Base-by-base conservation (phyloP, 2,888 invertebrate species). In the Osmoderma eremita region DNA sequence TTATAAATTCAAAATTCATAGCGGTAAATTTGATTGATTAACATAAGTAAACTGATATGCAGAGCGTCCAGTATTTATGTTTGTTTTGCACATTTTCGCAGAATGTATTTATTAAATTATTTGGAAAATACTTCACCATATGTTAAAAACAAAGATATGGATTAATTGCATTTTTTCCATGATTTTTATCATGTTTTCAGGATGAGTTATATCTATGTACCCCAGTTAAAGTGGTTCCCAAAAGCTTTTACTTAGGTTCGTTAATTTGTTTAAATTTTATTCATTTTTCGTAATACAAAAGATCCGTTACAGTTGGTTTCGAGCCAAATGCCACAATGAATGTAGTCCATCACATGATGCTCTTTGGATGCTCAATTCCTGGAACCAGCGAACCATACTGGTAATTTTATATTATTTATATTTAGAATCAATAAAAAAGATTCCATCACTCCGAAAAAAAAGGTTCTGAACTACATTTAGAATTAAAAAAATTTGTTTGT, bases 131-230 rank as follows among this genome's bases (percentile, higher is more conserved):
- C 1, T 30, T 30, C 10, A 6, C 30, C 30, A 30, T 30, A 30
- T 30, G 30, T 30, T 30, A 22, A 61, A 61, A 4, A 45, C 13
- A 24, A 45, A 12, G 24, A 20, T 42, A 42, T 61, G 61, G 10
- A 30, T 5, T 30, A 30, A 30, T 30, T 30, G 10, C 30, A n/a
- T n/a, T n/a, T n/a, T 30, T 8, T 3, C 3, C 5, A 24, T 24
- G 3, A 24, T 24, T 24, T 22, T 20, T 53, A 15, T 54, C 42
- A 39, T 63, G 36, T 71, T 90, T 90, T 70, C 85, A 97, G 96
- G 91, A 93, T 75, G 97, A 97, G 80, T 84, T 94, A 10, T 97
- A 97, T 79, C 83, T 97, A 20, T 97, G 97, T 81, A 95, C 96
- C 12, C 93, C 96, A 4, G 90, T 95, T 63, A 90, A 92, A 83